A percentile compares a stretch with the other conserved stretches of the same genome.
phyloP scores from a whole-genome alignment of 2,113 vertebrate species.

The Pluvialis apricaria region DNA sequence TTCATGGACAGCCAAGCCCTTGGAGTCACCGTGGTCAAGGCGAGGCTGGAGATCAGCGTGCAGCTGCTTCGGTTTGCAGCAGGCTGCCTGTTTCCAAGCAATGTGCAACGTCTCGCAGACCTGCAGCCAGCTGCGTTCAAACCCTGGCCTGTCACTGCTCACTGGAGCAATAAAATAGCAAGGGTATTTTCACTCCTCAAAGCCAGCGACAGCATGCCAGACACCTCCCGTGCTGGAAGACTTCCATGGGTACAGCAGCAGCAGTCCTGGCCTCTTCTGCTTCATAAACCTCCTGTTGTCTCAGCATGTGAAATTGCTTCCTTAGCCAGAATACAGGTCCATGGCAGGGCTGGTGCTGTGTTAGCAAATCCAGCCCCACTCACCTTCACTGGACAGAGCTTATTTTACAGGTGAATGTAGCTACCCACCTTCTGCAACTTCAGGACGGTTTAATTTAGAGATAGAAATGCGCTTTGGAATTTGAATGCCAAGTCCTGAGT shows the following conservation, averaged over 20 bases:
- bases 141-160: not conserved
- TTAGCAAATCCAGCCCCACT: not conserved
- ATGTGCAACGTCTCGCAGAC: not conserved
- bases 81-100: not conserved
- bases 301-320: not conserved
- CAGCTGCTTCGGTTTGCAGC: not conserved
- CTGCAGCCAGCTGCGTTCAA: not conserved
- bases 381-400: not conserved
- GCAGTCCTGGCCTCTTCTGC: not conserved
- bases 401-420: not conserved
- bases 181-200: not conserved
- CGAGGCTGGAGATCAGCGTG: not conserved
- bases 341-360: not conserved
- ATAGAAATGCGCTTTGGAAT: not conserved
- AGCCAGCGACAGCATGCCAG: not conserved
- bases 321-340: not conserved
- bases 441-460: not conserved
- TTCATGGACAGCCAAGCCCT: not conserved
- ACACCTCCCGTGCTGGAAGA: not conserved
- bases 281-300: not conserved
- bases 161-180: constrained; percentile 3
- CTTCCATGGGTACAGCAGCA: not conserved
- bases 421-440: not conserved
- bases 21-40: not conserved
- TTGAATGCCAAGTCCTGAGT: not conserved